Evolutionary conservation across 2,888 invertebrate genomes (phyloP).

Genomic region (Eulithis prunata): DNA sequence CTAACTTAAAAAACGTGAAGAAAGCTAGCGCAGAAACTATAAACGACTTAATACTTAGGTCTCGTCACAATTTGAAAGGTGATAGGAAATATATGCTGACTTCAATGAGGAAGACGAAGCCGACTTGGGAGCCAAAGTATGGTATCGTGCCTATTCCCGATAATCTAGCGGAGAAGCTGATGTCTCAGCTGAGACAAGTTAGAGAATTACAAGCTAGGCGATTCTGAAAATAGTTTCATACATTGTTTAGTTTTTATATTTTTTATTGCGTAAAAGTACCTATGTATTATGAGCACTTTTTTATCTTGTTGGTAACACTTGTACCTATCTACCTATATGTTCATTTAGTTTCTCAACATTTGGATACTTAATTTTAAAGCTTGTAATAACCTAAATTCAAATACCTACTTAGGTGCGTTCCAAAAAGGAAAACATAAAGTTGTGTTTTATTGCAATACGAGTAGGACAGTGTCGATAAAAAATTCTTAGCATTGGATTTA

Average conservation of each 20-base stretch:
- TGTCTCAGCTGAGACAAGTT: conserved; percentile 54
- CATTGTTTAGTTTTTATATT: too few species aligned
- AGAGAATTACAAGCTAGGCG: conserved; percentile 42
- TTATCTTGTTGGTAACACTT: too few species aligned
- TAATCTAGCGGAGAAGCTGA: conserved; percentile 58
- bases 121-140: conserved; percentile 61
- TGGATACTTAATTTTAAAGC: too few species aligned
- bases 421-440: conserved; percentile 4
- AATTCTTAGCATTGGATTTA: conserved; percentile 4
- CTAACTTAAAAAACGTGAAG: neutral
- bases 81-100: conserved; percentile 53
- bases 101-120: conserved; percentile 54
- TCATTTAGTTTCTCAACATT: too few species aligned
- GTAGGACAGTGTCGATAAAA: neutral
- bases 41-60: conserved; percentile 10
- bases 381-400: neutral
- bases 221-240: conserved; percentile 5
- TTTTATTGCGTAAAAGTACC: too few species aligned
- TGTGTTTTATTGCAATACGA: conserved; percentile 1
- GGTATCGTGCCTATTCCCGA: conserved; percentile 69
- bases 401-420: neutral
- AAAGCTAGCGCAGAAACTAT: conserved; percentile 7
- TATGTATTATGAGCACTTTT: too few species aligned
- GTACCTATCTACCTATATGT: too few species aligned
- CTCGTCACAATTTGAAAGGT: conserved; percentile 29